phyloP scores from a whole-genome alignment of 2,797 vertebrate species.

The Alosa sapidissima region DNA sequence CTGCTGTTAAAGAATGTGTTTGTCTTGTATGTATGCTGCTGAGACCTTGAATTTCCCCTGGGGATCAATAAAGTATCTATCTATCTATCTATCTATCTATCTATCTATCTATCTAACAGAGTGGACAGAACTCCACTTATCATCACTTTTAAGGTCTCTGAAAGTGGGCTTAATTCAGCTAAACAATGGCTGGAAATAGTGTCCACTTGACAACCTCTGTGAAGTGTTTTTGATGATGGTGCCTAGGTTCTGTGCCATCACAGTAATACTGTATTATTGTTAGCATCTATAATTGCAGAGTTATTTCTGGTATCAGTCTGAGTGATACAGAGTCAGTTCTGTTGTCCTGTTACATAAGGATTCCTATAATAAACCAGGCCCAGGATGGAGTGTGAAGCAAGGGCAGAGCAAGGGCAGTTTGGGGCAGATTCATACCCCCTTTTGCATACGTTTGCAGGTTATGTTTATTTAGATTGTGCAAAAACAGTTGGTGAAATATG shows the following conservation, averaged over 20 bases:
- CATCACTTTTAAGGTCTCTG: too few species aligned
- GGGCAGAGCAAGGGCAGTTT: too few species aligned
- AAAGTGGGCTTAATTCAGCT: too few species aligned
- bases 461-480: neutral
- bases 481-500: neutral
- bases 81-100: too few species aligned
- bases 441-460: neutral
- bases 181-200: too few species aligned
- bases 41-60: too few species aligned
- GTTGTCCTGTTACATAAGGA: neutral
- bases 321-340: neutral
- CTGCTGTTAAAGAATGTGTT: too few species aligned
- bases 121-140: too few species aligned
- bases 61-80: too few species aligned
- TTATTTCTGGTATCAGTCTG: neutral
- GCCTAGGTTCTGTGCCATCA: neutral
- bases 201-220: too few species aligned
- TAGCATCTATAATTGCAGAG: neutral
- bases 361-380: neutral
- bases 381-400: neutral
- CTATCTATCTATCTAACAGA: too few species aligned
- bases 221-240: neutral
- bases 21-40: too few species aligned
- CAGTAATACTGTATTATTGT: neutral
- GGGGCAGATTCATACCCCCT: neutral